Conservation (phyloP, 2,888 invertebrate genomes). For the Heliconius hortense region DNA sequence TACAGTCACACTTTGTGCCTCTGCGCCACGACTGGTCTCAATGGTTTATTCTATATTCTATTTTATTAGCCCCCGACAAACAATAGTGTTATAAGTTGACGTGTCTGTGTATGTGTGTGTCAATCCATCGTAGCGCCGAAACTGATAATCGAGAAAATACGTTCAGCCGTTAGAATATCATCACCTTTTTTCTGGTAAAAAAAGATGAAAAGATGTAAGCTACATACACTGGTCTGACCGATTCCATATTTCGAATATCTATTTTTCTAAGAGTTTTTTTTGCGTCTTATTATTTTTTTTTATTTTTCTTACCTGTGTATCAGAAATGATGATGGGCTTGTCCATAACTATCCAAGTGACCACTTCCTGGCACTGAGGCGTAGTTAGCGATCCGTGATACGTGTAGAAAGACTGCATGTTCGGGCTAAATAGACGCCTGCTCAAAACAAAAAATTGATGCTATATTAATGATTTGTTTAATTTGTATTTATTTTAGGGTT, state of each 20-base stretch:
- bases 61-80: too few species aligned
- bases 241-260: not conserved
- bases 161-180: not conserved
- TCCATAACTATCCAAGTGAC: conserved; percentile 88
- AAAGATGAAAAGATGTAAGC: not conserved
- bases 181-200: not conserved
- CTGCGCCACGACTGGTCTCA: too few species aligned
- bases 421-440: conserved; percentile 81
- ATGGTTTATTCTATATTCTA: too few species aligned
- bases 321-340: conserved; percentile 62
- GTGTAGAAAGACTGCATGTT: conserved; percentile 83
- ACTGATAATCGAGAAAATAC: not conserved
- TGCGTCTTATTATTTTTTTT: not conserved
- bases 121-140: too few species aligned
- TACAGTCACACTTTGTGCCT: too few species aligned
- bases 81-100: too few species aligned
- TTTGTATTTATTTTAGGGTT: too few species aligned
- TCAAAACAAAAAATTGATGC: not conserved
- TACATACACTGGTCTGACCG: not conserved
- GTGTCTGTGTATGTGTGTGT: too few species aligned
- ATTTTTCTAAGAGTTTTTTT: not conserved
- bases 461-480: not conserved
- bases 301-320: conserved; percentile 64
- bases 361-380: conserved; percentile 86
- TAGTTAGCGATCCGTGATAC: conserved; percentile 89